Evolutionary conservation across 2,113 vertebrate species (phyloP), one percentile per base, ranked within the genome.

Genomic region (Scolopax mira): DNA sequence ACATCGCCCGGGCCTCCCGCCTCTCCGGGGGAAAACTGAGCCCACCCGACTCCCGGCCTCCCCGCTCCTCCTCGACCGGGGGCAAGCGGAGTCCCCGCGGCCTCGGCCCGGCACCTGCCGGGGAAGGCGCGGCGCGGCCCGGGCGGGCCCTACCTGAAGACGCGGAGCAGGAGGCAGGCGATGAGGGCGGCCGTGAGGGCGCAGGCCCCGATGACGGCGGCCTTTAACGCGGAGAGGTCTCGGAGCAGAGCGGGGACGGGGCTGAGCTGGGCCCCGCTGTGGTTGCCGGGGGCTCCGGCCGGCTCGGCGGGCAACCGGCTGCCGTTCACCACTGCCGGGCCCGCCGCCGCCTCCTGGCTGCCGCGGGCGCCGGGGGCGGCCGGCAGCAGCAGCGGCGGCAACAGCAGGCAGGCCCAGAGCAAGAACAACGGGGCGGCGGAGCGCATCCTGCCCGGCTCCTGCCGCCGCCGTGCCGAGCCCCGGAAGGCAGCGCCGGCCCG

Each of bases 191-290:
- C 98, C 81, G 98, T 98, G 96, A 98, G 90, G 88, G 98, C 98
- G 94, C 98, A 99, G 88, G 98, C 97, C 94, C 98, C 97, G 92
- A 99, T 97, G 64, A 99, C 98, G 13, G 98, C 97, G 90, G 98
- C 98, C 97, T 99, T 99, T 80, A 99, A 98, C 46, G 98, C 98
- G 37, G 99, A 98, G 39, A 99, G 98, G 82, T 99, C 98, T 83
- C 98, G 98, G 88, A 98, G 98, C 61, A 99, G 73, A 5, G 97
- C 96, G 87, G 98, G 98, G 69, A 98, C 95, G 79, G 98, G 97
- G 83, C 97, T 95, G 67, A 96, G 95, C 61, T 80, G 91, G 60
- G 97, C 89, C 62, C 96, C 89, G 79, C 96, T 93, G 83, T 92
- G 96, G 93, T 97, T 97, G 67, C 93, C 92, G 64, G 90, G 66